phyloP scores from a whole-genome alignment of 2,113 vertebrate genomes.

The Ariopsis seemanni region DNA sequence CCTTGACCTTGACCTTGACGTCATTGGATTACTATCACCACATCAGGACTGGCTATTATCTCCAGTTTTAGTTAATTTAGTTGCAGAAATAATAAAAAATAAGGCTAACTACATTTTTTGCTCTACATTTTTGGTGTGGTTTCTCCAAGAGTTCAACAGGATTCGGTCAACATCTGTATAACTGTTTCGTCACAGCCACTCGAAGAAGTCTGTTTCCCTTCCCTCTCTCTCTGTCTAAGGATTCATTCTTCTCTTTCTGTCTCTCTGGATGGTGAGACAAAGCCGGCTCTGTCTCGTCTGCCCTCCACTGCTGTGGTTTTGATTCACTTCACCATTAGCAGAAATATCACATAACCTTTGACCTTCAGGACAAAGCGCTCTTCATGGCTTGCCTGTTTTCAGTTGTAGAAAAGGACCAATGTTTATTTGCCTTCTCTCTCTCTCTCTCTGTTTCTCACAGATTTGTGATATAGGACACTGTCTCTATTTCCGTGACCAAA shows the following conservation, averaged over 20 bases:
- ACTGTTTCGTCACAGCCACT: background rate
- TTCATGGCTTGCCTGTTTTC: constrained; percentile 42
- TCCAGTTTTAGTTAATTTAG: background rate
- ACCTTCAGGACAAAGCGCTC: constrained; percentile 52
- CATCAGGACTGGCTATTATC: background rate
- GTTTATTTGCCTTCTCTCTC: constrained; percentile 19
- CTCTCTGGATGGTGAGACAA: constrained; percentile 59
- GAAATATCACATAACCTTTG: constrained; percentile 70
- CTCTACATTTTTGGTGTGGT: background rate
- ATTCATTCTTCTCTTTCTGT: constrained; percentile 46
- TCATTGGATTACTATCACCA: background rate
- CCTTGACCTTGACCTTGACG: too few relatives aligned
- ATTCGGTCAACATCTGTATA: background rate
- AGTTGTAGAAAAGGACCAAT: constrained; percentile 13
- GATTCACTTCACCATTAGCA: constrained; percentile 59
- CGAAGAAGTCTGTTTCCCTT: background rate
- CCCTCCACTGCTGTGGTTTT: constrained; percentile 61
- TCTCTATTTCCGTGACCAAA: background rate
- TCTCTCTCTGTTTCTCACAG: background rate
- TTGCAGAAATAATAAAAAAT: background rate
- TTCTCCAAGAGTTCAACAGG: background rate
- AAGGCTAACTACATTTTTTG: background rate
- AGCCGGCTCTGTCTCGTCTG: constrained; percentile 65
- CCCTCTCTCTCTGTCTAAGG: constrained; percentile 16
- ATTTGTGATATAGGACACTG: background rate